Evolutionary conservation across 2,888 invertebrate genomes (phyloP).

Genomic region (Nemotelus pantherinus): DNA sequence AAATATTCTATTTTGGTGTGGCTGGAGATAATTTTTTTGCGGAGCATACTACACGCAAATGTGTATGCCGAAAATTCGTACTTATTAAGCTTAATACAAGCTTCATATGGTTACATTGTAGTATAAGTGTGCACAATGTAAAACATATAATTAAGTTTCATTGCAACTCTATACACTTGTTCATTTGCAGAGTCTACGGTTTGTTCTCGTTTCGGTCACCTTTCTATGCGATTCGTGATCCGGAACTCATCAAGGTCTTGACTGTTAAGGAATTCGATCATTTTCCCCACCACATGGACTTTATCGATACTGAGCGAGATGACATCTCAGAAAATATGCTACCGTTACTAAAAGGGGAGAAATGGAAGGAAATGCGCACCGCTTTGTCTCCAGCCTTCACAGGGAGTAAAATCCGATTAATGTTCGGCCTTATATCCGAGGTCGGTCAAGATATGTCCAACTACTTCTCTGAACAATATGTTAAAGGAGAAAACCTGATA

Average conservation of each 20-base stretch:
- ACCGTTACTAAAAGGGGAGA: constrained; percentile 41
- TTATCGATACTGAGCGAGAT: constrained; percentile 62
- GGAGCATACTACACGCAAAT: too few relatives aligned
- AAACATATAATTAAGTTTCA: too few relatives aligned
- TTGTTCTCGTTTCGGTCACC: constrained; percentile 52
- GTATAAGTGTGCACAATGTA: too few relatives aligned
- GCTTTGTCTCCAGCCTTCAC: constrained; percentile 65
- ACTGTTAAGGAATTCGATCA: constrained; percentile 55
- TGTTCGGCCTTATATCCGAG: constrained; percentile 53
- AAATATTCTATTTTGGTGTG: too few relatives aligned
- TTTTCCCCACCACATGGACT: constrained; percentile 59
- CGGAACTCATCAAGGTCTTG: constrained; percentile 54
- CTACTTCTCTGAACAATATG: constrained; percentile 65
- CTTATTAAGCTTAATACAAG: too few relatives aligned
- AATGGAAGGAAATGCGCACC: constrained; percentile 56
- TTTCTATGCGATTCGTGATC: constrained; percentile 52
- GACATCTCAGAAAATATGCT: constrained; percentile 59
- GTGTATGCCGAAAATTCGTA: too few relatives aligned
- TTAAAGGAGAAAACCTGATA: constrained; percentile 56
- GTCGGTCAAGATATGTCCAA: constrained; percentile 39
- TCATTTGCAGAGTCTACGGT: constrained; percentile 59
- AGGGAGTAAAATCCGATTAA: constrained; percentile 65
- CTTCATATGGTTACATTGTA: too few relatives aligned
- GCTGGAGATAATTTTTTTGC: too few relatives aligned
- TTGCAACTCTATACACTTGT: too few relatives aligned